Evolutionary conservation across 1,140 invertebrate genomes (phyloP), one percentile per base, ranked within the genome.

Genomic region (Neomicropteryx cornuta): DNA sequence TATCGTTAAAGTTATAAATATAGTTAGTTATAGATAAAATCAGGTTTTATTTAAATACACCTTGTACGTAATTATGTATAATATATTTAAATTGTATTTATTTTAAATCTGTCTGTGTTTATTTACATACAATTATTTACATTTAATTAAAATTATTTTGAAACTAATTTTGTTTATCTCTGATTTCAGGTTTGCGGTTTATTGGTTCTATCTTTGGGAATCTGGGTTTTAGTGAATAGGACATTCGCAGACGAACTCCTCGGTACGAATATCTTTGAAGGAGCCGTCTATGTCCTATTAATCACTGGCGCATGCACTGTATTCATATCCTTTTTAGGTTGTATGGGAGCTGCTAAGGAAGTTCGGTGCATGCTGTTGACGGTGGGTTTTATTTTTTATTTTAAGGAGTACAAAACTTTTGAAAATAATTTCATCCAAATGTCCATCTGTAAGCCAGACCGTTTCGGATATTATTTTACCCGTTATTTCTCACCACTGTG

Each of bases 311-410:
- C 79, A 11, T 62, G 84, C 17, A 77, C 87, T 20, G 72, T 80
- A 43, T 49, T 92, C 23, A 76, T 91, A 18, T 81, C 87, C 3
- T 81, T 89, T 53, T 73, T 93, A 41, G 89, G 89, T 19, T 91
- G 87, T 57, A 68, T 87, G 33, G 89, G 88, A 13, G 86, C 89
- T 4, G 74, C 83, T 11, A 85, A 81, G 46, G 88, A 92, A 71
- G 77, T 92, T 38, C 87, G 89, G 60, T 93, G 87, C 57, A 79
- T 92, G 75, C 70, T 92, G 5, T 68, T 92, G 29, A 86, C 81
- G 60, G 87, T 91, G 66, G 71, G 71, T 60, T 30, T 8, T 31
- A 14, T 44, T 29, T 30, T 14, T 17, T 23, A 19, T 20, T 38
- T 13, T 6, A 6, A 10, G n/a, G n/a, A n/a, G n/a, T n/a, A n/a